Conservation (phyloP, 1,140 invertebrate genomes). For the Pentalonia nigronervosa region DNA sequence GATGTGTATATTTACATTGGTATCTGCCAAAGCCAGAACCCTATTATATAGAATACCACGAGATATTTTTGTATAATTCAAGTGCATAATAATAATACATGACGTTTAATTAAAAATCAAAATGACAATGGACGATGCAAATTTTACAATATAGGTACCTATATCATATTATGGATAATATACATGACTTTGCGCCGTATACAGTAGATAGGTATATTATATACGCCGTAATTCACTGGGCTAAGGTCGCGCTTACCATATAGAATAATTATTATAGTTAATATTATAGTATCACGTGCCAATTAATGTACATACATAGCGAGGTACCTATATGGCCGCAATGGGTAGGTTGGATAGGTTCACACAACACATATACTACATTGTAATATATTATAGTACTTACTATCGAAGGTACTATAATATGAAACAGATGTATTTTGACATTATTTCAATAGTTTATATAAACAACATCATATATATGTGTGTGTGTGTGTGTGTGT, state of each 20-base stretch:
- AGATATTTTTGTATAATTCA: background rate
- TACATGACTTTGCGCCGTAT: background rate
- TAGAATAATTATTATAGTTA: background rate
- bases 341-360: no score
- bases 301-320: background rate
- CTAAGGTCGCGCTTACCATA: slow-evolving; percentile 1
- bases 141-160: background rate
- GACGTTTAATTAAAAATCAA: background rate
- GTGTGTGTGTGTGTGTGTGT: background rate
- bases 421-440: background rate
- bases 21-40: background rate
- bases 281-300: background rate
- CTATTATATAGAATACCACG: background rate
- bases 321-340: background rate
- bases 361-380: background rate
- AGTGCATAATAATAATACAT: slow-evolving; percentile 11
- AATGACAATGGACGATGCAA: background rate
- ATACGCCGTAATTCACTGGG: slow-evolving; percentile 14
- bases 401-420: background rate
- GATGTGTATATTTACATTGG: background rate
- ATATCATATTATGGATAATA: background rate
- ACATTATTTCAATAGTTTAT: background rate
- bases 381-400: background rate
- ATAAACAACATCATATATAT: background rate
- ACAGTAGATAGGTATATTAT: background rate